Percentiles rank a stretch among this genome's conserved stretches.
Evolutionary conservation across 2,888 invertebrate genomes (phyloP).

Genomic region (Dynastes hyllus): DNA sequence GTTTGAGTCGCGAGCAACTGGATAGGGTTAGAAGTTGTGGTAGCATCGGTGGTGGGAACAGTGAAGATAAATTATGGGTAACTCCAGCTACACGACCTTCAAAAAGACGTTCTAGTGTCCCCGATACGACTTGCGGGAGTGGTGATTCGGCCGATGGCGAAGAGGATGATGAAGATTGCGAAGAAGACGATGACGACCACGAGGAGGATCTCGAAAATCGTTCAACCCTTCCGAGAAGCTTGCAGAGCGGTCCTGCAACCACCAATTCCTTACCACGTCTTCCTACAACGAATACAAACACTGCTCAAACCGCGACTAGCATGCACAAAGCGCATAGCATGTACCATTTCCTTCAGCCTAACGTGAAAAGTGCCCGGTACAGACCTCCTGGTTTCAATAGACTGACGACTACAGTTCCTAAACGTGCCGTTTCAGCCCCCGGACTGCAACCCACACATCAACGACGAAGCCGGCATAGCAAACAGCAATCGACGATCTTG

Average conservation of each 20-base stretch:
- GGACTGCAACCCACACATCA: slow-evolving; percentile 81
- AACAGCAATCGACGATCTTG: slow-evolving; percentile 67
- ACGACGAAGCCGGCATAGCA: slow-evolving; percentile 72
- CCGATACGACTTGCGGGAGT: slow-evolving; percentile 73
- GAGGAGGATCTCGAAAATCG: slow-evolving; percentile 69
- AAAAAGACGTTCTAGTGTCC: slow-evolving; percentile 74
- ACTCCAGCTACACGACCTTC: slow-evolving; percentile 65
- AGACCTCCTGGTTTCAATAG: slow-evolving; percentile 87
- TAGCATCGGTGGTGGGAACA: slow-evolving; percentile 84
- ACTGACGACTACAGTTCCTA: slow-evolving; percentile 74
- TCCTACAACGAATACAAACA: slow-evolving; percentile 74
- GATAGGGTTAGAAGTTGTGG: slow-evolving; percentile 87
- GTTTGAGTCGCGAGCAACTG: slow-evolving; percentile 83
- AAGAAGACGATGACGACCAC: slow-evolving; percentile 70
- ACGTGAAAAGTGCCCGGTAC: slow-evolving; percentile 90
- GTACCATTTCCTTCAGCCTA: slow-evolving; percentile 75
- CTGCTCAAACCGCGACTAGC: slow-evolving; percentile 60
- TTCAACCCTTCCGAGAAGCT: slow-evolving; percentile 78
- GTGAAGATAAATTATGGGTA: slow-evolving; percentile 71
- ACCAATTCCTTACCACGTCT: slow-evolving; percentile 87
- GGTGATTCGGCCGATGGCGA: slow-evolving; percentile 73
- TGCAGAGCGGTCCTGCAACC: slow-evolving; percentile 75
- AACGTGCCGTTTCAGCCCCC: slow-evolving; percentile 84
- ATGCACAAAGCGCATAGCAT: slow-evolving; percentile 80
- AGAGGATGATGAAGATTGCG: slow-evolving; percentile 71